Base-by-base conservation (phyloP, 2,888 invertebrate genomes). In the Diloba caeruleocephala region DNA sequence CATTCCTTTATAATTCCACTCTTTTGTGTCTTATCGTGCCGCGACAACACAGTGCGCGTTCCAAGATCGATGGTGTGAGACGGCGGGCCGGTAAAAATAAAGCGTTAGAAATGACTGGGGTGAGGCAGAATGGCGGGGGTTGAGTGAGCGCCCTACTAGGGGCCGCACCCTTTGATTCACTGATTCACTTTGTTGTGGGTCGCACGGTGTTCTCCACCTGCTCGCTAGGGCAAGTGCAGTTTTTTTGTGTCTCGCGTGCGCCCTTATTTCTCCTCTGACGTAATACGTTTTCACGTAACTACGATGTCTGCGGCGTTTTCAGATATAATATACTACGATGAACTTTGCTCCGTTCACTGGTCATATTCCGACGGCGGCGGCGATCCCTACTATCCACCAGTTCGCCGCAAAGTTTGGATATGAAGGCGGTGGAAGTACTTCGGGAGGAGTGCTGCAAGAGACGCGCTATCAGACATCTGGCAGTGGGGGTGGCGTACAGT, bases 311-410 rank as follows among this genome's bases (percentile, higher is more conserved):
- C 50, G 72, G 71, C 72, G 58, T 41, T 84, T 83, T 64, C 82
- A 84, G 83, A 71, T 73, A 45, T 52, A 54, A 49, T 81, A 76
- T 72, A 46, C 56, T 55, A 72, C 60, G 81, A 97, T 97, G 97
- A 97, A 97, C 94, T 97, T 97, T 93, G 95, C 97, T 79, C 97
- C 97, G 69, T 97, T 97, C 87, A 96, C 96, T 76, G 96, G 96
- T 76, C 97, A 95, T 89, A 97, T 96, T 84, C 96, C 96, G 79
- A 94, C 96, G 73, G 95, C 96, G 74, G 95, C 96, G 69, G 94
- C 96, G 72, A 95, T 97, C 73, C 97, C 97, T 66, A 95, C 96
- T 53, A 96, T 97, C 82, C 97, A 97, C 87, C 97, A 97, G 88
- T 97, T 97, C 87, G 95, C 96, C 25, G 96, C 97, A 60, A 96